Evolutionary conservation across 1,140 invertebrate species (phyloP).

Genomic region (Calliphora vicina): DNA sequence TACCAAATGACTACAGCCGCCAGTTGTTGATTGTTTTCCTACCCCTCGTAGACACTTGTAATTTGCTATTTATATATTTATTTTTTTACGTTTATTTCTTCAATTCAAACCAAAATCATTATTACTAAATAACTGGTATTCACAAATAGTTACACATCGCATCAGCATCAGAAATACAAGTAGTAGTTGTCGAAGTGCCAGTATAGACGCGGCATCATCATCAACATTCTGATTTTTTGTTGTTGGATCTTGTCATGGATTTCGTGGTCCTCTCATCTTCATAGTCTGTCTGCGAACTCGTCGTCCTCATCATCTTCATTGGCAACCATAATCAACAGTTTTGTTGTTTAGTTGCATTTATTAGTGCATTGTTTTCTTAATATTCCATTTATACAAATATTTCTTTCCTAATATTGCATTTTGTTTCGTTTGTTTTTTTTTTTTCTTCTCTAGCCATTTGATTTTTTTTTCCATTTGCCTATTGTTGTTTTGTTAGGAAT

Average conservation of each 20-base stretch:
- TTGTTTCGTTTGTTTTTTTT: not conserved
- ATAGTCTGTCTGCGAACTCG: not conserved
- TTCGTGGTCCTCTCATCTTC: slow-evolving; percentile 5
- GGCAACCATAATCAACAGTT: slow-evolving; percentile 4
- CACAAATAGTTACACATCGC: not conserved
- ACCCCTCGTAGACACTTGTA: not conserved
- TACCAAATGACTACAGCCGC: too few species aligned
- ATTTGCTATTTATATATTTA: not conserved
- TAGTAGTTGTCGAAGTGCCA: not conserved
- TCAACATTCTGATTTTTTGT: not conserved
- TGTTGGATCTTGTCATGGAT: not conserved
- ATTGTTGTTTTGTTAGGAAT: slow-evolving; percentile 2
- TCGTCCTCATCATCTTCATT: not conserved
- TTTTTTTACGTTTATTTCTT: not conserved
- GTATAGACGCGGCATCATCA: not conserved
- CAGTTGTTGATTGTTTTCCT: too few species aligned
- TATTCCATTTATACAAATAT: slow-evolving; percentile 6
- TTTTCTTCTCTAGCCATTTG: too few species aligned
- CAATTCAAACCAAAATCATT: not conserved
- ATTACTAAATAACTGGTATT: slow-evolving; percentile 14
- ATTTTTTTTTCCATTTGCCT: slow-evolving; percentile 14
- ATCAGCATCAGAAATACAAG: not conserved
- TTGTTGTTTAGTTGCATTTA: slow-evolving; percentile 6
- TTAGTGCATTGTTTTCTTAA: slow-evolving; percentile 14
- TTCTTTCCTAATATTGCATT: not conserved